Evolutionary conservation across 2,888 invertebrate species (phyloP).

Genomic region (Ormyrus nitidulus): DNA sequence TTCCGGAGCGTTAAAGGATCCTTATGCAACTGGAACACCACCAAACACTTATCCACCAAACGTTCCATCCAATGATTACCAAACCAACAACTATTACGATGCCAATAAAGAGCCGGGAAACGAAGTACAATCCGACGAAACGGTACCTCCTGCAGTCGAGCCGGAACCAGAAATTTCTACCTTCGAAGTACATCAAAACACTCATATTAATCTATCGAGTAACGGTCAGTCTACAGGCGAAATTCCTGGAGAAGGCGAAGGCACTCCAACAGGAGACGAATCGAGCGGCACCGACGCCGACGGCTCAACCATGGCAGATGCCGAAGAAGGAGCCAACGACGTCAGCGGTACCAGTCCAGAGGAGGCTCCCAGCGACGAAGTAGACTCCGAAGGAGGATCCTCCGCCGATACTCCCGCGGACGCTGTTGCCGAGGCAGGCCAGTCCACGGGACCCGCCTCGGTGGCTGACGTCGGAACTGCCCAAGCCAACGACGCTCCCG

Average conservation of each 20-base stretch:
- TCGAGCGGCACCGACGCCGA: slow-evolving; percentile 8
- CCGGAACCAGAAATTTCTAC: slow-evolving; percentile 55
- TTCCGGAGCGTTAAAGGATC: slow-evolving; percentile 26
- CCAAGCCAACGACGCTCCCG: slow-evolving; percentile 56
- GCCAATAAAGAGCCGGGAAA: background rate
- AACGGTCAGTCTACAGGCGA: slow-evolving; percentile 21
- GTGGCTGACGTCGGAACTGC: slow-evolving; percentile 39
- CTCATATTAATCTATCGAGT: slow-evolving; percentile 65
- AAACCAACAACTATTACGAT: background rate
- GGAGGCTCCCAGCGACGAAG: slow-evolving; percentile 37
- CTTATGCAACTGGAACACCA: slow-evolving; percentile 9
- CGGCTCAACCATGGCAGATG: slow-evolving; percentile 12
- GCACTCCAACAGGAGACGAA: slow-evolving; percentile 4
- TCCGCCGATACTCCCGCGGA: slow-evolving; percentile 29
- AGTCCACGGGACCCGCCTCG: slow-evolving; percentile 27
- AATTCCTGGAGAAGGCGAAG: slow-evolving; percentile 5
- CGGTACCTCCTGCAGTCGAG: background rate
- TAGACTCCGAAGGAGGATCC: slow-evolving; percentile 51
- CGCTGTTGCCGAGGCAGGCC: slow-evolving; percentile 18
- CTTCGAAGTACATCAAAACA: slow-evolving; percentile 65
- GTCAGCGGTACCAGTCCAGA: slow-evolving; percentile 2
- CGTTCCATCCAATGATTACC: slow-evolving; percentile 2
- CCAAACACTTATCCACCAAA: slow-evolving; percentile 11
- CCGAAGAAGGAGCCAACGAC: slow-evolving; percentile 24
- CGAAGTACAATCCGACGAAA: slow-evolving; percentile 29